Percentiles rank a stretch among this genome's conserved stretches.
These are phyloP conservation scores for Sprattus sprattus DNA, from an alignment of 2,113 vertebrate genomes.

Conservation along the genomic window DNA sequence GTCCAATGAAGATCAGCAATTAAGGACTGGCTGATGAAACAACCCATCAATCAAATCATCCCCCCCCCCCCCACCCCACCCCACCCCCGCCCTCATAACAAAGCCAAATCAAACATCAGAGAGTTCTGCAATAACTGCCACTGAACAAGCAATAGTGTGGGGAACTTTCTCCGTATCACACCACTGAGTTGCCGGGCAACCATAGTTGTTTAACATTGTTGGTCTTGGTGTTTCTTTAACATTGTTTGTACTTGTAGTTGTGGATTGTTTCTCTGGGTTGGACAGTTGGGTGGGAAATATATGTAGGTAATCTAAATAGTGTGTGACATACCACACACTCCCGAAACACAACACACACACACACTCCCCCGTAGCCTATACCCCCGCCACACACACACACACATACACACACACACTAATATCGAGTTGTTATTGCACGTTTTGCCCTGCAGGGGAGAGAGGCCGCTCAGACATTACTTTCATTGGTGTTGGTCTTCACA, in stretches of 20 bases:
- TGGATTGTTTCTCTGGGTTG: no score
- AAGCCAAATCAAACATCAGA: not conserved
- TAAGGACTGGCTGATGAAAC: constrained; percentile 44
- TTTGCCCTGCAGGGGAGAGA: constrained; percentile 34
- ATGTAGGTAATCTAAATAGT: constrained; percentile 40
- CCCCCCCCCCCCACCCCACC: no score
- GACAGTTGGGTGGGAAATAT: no score
- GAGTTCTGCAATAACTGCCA: constrained; percentile 2
- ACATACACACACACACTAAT: constrained; percentile 3
- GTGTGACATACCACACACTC: constrained; percentile 30
- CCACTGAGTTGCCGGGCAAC: no score
- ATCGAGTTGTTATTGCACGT: constrained; percentile 50
- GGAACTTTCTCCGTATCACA: no score
- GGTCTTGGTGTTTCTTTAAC: no score
- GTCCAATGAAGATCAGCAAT: constrained; percentile 47
- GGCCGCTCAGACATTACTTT: constrained; percentile 43
- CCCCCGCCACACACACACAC: no score
- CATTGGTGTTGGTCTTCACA: constrained; percentile 39
- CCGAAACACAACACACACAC: constrained; percentile 6
- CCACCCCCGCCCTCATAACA: not conserved
- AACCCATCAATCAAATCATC: constrained; percentile 37
- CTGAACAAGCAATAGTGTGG: no score
- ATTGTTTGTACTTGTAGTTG: not conserved
- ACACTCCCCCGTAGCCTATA: not conserved
- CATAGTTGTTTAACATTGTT: no score